Base-by-base conservation (phyloP, 2,797 vertebrate genomes). In the Triplophysa bombifrons region DNA sequence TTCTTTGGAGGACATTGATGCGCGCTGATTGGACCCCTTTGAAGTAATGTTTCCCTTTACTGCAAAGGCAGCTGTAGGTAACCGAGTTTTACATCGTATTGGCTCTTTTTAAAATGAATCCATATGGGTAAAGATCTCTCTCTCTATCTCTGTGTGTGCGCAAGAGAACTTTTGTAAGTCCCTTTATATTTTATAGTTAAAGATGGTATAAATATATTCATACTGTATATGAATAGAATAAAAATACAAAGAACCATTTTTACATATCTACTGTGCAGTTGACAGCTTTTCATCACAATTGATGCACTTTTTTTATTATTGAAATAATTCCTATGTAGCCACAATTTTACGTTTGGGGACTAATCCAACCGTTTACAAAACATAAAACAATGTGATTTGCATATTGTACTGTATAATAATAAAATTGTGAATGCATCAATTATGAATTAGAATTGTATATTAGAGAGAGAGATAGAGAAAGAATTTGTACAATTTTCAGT, bases 1-100 rank as follows among this genome's bases (percentile, higher is more conserved):
- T 61, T 77, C 55, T 61, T 69, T 71, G 56, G 51, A 78, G 44
- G 30, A 61, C 63, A 65, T 76, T 81, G 67, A 81, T 72, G 74
- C 74, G 22, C 63, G 44, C 68, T 77, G 74, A 66, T 41, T 82
- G 44, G 53, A 72, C 48, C 22, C 58, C 80, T 77, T 58, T 82
- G 61, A 82, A 77, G 74, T n/a, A 13, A 72, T 65, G 22, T 41
- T 34, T 65, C 74, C 67, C 68, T 72, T 68, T 64, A 20, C 56
- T 63, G 76, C 56, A 78, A 60, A 78, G 58, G 44, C 20, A 76
- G 48, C 44, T 51, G 67, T 56, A 70, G 38, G 34, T 66, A 60
- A 44, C 80, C 22, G 48, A 55, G 56, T 61, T 63, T 76, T 76
- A 58, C 60, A 50, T 65, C 22, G 34, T 76, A 81, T 72, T 72